Conservation (phyloP, 2,888 invertebrate genomes). For the Trachelus tabidus region DNA sequence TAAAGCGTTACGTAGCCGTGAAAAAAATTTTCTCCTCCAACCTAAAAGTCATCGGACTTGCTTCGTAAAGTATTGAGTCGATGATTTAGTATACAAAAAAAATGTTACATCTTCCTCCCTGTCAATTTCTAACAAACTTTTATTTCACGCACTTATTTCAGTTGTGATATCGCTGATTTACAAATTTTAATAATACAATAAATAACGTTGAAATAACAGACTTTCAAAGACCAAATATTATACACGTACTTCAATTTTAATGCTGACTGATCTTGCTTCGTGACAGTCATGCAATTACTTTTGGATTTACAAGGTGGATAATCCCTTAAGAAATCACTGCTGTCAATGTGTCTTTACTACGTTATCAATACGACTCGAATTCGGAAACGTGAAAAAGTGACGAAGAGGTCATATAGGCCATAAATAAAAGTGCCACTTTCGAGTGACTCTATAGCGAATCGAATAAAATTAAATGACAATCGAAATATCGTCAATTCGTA, state of each 20-base stretch:
- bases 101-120: neutral
- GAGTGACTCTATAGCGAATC: neutral
- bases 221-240: neutral
- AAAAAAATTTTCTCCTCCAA: neutral
- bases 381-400: neutral
- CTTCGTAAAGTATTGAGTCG: neutral
- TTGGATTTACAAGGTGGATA: neutral
- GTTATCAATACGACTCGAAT: neutral
- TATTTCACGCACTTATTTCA: neutral
- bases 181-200: neutral
- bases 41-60: neutral
- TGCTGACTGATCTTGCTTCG: neutral
- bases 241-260: neutral
- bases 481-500: neutral
- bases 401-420: neutral
- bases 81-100: neutral
- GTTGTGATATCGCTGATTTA: neutral
- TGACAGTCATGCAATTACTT: neutral
- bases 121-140: neutral
- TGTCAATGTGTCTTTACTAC: neutral
- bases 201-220: neutral
- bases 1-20: conserved; percentile 20
- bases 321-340: neutral
- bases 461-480: neutral
- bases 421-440: neutral